Percentiles rank a stretch among this genome's conserved stretches.
Evolutionary conservation across 2,888 invertebrate species (phyloP).

Genomic region (Chorisops tibialis): DNA sequence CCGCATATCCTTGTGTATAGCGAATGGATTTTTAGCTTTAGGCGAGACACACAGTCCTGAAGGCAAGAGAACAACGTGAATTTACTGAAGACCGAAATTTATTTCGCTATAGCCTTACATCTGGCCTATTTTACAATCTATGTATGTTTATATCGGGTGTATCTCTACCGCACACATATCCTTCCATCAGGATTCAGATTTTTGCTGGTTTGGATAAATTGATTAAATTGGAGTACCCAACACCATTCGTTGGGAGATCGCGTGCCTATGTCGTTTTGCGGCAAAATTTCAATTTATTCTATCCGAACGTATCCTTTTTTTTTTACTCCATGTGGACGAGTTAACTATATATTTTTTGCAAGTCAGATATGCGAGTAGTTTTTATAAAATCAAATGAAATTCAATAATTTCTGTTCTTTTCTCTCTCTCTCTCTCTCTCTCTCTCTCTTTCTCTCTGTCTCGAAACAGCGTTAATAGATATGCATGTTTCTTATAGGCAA

Average conservation of each 20-base stretch:
- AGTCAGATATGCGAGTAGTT: constrained; percentile 9
- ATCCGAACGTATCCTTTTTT: not conserved
- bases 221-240: constrained; percentile 2
- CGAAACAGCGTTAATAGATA: too few species aligned
- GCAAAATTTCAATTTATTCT: constrained; percentile 8
- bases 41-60: not conserved
- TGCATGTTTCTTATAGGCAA: too few species aligned
- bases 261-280: not conserved
- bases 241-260: not conserved
- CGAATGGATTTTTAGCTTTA: constrained; percentile 20
- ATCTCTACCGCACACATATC: not conserved
- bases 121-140: not conserved
- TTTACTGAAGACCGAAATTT: constrained; percentile 12
- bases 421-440: too few species aligned
- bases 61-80: constrained; percentile 8
- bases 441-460: too few species aligned
- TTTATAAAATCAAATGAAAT: constrained; percentile 18
- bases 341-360: not conserved
- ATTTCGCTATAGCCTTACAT: not conserved
- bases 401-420: constrained; percentile 25
- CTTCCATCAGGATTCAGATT: constrained; percentile 8
- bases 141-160: not conserved
- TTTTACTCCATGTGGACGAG: not conserved
- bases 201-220: constrained; percentile 9
- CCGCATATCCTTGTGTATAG: constrained; percentile 2